These are phyloP conservation scores for Sebastes elongatus DNA, from an alignment of 2,797 vertebrate genomes.

Conservation along the genomic window DNA sequence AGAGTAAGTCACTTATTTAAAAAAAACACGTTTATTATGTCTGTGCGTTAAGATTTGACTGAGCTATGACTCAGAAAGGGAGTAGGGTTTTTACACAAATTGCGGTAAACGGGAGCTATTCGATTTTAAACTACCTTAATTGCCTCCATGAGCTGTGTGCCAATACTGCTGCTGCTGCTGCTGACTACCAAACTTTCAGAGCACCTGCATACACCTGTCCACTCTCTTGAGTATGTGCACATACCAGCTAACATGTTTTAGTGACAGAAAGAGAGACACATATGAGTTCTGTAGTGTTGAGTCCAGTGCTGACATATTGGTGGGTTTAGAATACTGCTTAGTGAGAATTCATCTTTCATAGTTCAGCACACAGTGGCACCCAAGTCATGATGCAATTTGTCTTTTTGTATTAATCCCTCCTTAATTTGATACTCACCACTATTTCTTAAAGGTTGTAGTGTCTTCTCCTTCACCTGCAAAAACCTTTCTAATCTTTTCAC, in stretches of 20 bases:
- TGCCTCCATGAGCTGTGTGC: not conserved
- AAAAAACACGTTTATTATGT: not conserved
- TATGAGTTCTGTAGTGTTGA: not conserved
- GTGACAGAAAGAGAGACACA: not conserved
- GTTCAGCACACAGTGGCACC: not conserved
- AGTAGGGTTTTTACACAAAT: not conserved
- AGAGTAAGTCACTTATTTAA: not conserved
- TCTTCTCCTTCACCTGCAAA: not conserved
- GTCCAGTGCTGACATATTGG: constrained; percentile 6
- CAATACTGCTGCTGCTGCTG: not conserved
- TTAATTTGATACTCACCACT: not conserved
- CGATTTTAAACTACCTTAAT: not conserved
- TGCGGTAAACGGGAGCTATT: not conserved
- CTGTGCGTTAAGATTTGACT: not conserved
- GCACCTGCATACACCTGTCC: not conserved
- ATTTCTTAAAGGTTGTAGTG: not conserved
- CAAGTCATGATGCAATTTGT: not conserved
- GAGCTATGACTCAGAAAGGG: not conserved
- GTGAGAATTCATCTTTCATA: constrained; percentile 18
- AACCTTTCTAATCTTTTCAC: not conserved
- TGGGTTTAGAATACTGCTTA: constrained; percentile 15
- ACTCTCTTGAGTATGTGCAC: not conserved
- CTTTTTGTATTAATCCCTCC: not conserved
- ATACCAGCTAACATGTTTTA: not conserved
- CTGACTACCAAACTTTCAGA: not conserved